Percentiles rank a stretch among this genome's conserved stretches.
Conservation (phyloP, 2,888 invertebrate species). For the Acleris literana region DNA sequence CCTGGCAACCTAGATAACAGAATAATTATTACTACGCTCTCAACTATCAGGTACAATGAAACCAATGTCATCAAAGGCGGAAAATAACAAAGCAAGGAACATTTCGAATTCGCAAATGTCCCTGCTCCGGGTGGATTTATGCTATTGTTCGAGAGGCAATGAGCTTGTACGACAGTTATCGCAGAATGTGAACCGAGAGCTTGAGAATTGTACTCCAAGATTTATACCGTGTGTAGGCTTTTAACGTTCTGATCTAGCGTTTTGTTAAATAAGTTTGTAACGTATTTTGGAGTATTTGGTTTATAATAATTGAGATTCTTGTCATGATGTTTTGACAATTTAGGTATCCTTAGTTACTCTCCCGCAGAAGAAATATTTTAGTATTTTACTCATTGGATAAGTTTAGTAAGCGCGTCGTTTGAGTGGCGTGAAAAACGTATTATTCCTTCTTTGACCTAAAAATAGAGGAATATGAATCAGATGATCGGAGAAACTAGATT, state of each 20-base stretch:
- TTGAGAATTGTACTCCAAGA: constrained; percentile 61
- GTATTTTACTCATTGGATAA: too few relatives aligned
- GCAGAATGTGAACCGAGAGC: constrained; percentile 57
- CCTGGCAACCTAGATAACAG: constrained; percentile 14
- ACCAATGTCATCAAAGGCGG: constrained; percentile 41
- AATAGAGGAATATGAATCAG: too few relatives aligned
- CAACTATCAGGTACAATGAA: constrained; percentile 16
- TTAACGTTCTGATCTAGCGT: constrained; percentile 51
- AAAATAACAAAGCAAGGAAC: constrained; percentile 70
- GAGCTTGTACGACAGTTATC: constrained; percentile 75
- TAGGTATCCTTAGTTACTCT: not conserved
- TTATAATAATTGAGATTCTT: not conserved
- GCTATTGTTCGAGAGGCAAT: constrained; percentile 61
- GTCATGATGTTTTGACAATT: not conserved
- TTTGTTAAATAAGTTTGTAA: constrained; percentile 38
- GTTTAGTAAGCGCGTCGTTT: not conserved
- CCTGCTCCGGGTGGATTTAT: constrained; percentile 69
- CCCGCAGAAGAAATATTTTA: not conserved
- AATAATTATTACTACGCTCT: constrained; percentile 27
- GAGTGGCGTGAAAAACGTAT: not conserved
- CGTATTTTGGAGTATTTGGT: constrained; percentile 7
- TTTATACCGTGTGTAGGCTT: constrained; percentile 56
- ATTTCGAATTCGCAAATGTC: constrained; percentile 73
- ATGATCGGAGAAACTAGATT: too few relatives aligned
- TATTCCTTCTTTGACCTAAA: not conserved